These are phyloP conservation scores for Phataginus tetradactyla DNA, from an alignment of 2,797 vertebrate species.

Conservation along the genomic window DNA sequence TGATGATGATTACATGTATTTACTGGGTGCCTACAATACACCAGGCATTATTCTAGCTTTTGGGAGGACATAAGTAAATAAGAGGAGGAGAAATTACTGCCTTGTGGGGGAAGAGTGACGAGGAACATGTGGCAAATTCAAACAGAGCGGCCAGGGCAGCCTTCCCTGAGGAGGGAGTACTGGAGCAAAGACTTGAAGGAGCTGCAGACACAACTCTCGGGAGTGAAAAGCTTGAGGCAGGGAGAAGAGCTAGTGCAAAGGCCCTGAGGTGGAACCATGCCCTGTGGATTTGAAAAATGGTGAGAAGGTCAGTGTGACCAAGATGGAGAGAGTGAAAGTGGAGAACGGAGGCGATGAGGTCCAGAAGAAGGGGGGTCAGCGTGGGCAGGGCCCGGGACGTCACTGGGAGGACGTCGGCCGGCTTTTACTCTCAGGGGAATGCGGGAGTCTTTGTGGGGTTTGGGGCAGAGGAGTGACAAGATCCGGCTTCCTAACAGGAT, in stretches of 20 bases:
- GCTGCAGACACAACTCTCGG: not conserved
- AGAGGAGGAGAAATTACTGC: not conserved
- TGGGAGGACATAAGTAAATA: not conserved
- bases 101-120: not conserved
- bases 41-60: not conserved
- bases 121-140: not conserved
- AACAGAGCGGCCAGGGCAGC: not conserved
- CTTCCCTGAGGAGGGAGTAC: not conserved
- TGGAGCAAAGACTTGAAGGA: not conserved
- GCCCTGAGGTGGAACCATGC: not conserved
- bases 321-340: not conserved
- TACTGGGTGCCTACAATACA: not conserved
- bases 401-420: rapidly evolving
- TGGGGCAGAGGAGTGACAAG: not conserved
- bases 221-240: not conserved
- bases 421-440: not conserved
- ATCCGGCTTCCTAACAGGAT: not conserved
- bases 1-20: not conserved
- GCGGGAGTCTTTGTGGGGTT: not conserved
- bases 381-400: not conserved
- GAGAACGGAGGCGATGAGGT: not conserved
- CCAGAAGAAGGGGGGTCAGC: not conserved
- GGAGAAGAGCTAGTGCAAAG: not conserved
- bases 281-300: not conserved
- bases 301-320: not conserved